Conservation (phyloP, 2,888 invertebrate genomes). For the Bembecia ichneumoniformis region DNA sequence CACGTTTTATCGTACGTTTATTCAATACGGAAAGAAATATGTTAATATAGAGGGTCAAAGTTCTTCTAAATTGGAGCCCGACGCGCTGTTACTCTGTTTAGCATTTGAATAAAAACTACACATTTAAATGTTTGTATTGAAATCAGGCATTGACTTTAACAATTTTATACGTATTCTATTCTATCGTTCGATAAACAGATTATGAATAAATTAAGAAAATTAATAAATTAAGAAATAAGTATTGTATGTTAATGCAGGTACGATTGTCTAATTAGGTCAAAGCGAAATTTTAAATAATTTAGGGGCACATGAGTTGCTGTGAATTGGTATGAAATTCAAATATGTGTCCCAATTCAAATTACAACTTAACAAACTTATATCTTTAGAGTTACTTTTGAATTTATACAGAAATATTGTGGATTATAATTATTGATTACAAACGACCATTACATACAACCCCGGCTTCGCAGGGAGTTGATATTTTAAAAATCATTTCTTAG, state of each 20-base stretch:
- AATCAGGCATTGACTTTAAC: conserved; percentile 9
- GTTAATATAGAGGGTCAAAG: conserved; percentile 40
- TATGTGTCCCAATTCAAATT: no score
- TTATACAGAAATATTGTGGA: no score
- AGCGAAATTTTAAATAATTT: no score
- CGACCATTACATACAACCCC: no score
- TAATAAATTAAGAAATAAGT: conserved; percentile 24
- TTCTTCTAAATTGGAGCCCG: conserved; percentile 27
- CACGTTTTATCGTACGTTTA: conserved; percentile 48
- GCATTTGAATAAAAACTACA: conserved; percentile 21
- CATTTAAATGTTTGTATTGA: conserved; percentile 10
- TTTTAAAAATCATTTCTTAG: no score
- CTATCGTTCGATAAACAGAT: conserved; percentile 8
- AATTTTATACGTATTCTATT: conserved; percentile 11
- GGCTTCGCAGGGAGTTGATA: no score
- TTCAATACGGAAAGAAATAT: conserved; percentile 46
- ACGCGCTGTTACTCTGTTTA: conserved; percentile 15
- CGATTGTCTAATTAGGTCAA: conserved; percentile 21
- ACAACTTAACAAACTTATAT: no score
- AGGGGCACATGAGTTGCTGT: no score
- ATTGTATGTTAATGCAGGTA: conserved; percentile 35
- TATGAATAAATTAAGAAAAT: conserved; percentile 25
- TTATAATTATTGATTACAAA: no score
- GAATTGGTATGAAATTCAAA: no score
- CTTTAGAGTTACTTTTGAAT: no score